Percentiles rank a stretch among this genome's conserved stretches.
phyloP scores from a whole-genome alignment of 2,888 invertebrate genomes.

The Ichneumoninae sp. region DNA sequence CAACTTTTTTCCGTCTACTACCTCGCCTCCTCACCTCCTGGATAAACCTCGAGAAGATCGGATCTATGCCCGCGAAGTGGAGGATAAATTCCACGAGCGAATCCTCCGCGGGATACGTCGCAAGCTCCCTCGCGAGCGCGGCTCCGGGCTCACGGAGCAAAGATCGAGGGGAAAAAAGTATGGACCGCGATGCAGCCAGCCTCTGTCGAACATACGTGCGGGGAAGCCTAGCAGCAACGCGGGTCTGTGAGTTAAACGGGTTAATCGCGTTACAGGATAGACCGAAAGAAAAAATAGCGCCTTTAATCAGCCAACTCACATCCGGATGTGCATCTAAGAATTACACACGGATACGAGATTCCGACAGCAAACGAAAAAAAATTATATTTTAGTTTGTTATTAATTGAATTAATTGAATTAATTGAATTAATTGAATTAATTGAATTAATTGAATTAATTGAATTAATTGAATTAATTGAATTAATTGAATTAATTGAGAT shows the following conservation, averaged over 20 bases:
- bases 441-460: too few relatives aligned
- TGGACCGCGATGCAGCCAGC: constrained; percentile 40
- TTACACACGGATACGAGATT: too few relatives aligned
- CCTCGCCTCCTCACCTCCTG: constrained; percentile 36
- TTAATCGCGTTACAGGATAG: background rate
- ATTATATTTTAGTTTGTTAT: too few relatives aligned
- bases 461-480: too few relatives aligned
- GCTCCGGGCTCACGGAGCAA: constrained; percentile 44
- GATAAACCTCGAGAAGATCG: constrained; percentile 51
- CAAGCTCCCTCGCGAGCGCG: constrained; percentile 8
- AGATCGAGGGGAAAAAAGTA: constrained; percentile 61
- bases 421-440: too few relatives aligned
- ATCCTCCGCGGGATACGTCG: constrained; percentile 66
- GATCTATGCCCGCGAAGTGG: constrained; percentile 60
- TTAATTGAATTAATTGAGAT: too few relatives aligned
- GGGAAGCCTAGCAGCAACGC: background rate
- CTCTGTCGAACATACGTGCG: constrained; percentile 4
- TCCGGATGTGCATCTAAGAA: too few relatives aligned
- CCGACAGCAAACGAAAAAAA: too few relatives aligned
- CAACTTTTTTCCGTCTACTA: constrained; percentile 14
- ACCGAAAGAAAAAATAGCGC: background rate
- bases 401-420: too few relatives aligned
- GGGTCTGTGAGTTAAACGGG: background rate
- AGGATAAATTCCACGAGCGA: constrained; percentile 67
- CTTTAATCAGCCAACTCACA: too few relatives aligned